phyloP scores from a whole-genome alignment of 2,113 vertebrate species.

The Pelobates fuscus region DNA sequence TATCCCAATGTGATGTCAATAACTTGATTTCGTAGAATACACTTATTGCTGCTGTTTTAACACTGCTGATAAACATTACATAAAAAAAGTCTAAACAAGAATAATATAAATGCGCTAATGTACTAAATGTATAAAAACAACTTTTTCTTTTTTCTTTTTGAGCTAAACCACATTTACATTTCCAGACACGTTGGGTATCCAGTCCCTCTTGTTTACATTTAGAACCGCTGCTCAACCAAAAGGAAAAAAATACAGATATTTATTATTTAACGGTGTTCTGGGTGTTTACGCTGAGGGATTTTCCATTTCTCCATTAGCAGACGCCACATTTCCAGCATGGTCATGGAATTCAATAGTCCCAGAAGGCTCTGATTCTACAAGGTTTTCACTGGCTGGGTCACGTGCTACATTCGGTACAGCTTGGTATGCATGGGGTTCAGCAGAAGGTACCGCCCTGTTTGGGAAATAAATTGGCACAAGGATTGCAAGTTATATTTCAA shows the following conservation, averaged over 20 bases:
- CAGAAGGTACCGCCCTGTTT: slow-evolving; percentile 65
- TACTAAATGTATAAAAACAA: too few relatives aligned
- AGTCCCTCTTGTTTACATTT: too few relatives aligned
- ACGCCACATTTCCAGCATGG: slow-evolving; percentile 15
- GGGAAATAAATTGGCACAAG: slow-evolving; percentile 10
- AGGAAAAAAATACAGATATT: not conserved
- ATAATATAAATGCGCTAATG: too few relatives aligned
- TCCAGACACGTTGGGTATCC: too few relatives aligned
- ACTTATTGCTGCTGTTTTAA: too few relatives aligned
- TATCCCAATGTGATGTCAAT: too few relatives aligned
- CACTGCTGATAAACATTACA: too few relatives aligned
- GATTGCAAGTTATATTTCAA: not conserved
- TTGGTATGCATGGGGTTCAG: slow-evolving; percentile 48
- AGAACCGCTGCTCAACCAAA: too few relatives aligned
- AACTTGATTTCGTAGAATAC: too few relatives aligned
- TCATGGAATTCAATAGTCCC: not conserved
- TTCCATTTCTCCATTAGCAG: slow-evolving; percentile 17
- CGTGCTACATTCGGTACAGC: slow-evolving; percentile 58
- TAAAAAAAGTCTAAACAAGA: too few relatives aligned
- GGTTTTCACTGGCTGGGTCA: slow-evolving; percentile 46
- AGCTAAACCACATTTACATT: too few relatives aligned
- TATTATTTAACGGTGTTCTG: not conserved
- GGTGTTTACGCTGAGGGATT: not conserved
- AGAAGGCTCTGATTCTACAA: slow-evolving; percentile 12
- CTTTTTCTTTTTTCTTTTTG: too few relatives aligned